These are phyloP conservation scores for Platyscapa corneri DNA, from an alignment of 1,140 invertebrate species.

Conservation along the genomic window DNA sequence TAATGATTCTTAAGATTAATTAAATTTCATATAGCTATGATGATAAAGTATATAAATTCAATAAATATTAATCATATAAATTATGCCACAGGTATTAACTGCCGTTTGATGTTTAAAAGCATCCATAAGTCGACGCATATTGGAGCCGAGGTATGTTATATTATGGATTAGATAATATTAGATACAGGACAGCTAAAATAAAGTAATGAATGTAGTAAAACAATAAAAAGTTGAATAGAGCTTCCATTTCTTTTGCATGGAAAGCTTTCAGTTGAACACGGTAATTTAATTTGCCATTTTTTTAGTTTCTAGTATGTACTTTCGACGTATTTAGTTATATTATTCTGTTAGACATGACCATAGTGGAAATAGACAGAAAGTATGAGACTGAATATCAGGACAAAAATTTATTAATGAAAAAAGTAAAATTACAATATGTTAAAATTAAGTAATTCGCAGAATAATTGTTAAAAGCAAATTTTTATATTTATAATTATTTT, in stretches of 20 bases:
- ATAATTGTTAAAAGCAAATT: too few species aligned
- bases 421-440: too few species aligned
- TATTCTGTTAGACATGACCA: not conserved
- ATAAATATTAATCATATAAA: constrained; percentile 9
- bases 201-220: constrained; percentile 51
- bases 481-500: too few species aligned
- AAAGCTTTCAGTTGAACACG: constrained; percentile 41
- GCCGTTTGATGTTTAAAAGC: not conserved
- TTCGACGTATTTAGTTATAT: constrained; percentile 5
- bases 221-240: constrained; percentile 31
- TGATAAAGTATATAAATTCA: not conserved
- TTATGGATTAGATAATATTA: constrained; percentile 19
- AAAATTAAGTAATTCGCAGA: too few species aligned
- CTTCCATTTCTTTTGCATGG: constrained; percentile 24
- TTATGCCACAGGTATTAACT: constrained; percentile 16
- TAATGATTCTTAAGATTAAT: too few species aligned
- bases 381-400: too few species aligned
- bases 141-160: constrained; percentile 18
- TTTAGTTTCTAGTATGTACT: not conserved
- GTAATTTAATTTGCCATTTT: constrained; percentile 18
- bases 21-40: not conserved
- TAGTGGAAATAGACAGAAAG: not conserved
- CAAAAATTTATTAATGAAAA: too few species aligned
- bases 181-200: constrained; percentile 33
- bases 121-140: not conserved